Evolutionary conservation across 2,888 invertebrate genomes (phyloP), one percentile per base, ranked within the genome.

Genomic region (Sesia apiformis): DNA sequence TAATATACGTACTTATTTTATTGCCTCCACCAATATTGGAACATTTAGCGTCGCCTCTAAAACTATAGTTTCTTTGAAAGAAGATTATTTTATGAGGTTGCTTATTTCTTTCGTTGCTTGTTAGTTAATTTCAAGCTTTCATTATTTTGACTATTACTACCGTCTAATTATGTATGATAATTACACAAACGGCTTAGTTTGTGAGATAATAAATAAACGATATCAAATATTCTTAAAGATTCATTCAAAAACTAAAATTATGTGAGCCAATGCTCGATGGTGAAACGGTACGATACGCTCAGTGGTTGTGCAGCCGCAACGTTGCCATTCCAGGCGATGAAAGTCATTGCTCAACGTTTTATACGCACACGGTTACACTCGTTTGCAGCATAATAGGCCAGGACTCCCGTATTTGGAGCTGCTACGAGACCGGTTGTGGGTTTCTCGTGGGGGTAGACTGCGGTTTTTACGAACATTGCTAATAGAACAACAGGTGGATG

Each of bases 241-340:
- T 23, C 23, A 23, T 23, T 23, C 23, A 23, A 23, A 23, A 23
- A 23, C 23, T 23, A 23, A 2, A 23, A 23, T 23, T 23, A 2
- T 23, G 23, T 23, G 23, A 23, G 23, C 23, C 23, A 23, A 23
- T 23, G 23, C 23, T 23, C 23, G 69, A 61, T 67, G 71, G 74
- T 78, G 83, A 83, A 83, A 84, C 76, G 73, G 70, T 74, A 70
- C 70, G 75, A 71, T 72, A 73, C 72, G 72, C 72, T 70, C 72
- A 57, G 61, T 60, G 59, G 58, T 62, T 67, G 69, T 65, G 64
- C 60, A 66, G 70, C 63, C 63, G 76, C 81, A 74, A 74, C 76
- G 78, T 78, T 82, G 81, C 84, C 83, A 83, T 85, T 81, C 81
- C 76, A 75, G 74, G 76, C 84, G 78, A 86, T 82, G 84, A 87